A percentile compares a stretch with the other conserved stretches of the same genome.
These are phyloP conservation scores for Cistogaster globosa DNA, from an alignment of 2,888 invertebrate genomes.

Conservation along the genomic window DNA sequence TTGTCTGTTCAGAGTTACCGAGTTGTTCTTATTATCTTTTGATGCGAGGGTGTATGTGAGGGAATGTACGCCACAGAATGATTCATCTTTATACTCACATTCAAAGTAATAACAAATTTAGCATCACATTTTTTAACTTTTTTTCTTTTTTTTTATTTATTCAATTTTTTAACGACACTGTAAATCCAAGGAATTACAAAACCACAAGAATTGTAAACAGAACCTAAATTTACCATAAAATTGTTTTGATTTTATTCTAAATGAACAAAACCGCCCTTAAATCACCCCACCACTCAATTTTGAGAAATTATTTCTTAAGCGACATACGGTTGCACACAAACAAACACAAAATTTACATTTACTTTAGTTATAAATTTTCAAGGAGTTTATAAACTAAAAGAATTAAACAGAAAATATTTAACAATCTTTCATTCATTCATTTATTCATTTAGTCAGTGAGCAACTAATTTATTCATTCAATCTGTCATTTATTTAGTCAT, in stretches of 20 bases:
- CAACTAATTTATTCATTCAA: constrained; percentile 32
- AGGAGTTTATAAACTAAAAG: constrained; percentile 35
- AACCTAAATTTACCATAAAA: constrained; percentile 45
- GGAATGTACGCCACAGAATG: no score
- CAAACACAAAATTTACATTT: neutral
- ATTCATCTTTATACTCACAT: no score
- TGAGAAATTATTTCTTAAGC: neutral
- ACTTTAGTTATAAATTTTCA: neutral
- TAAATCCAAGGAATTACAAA: neutral
- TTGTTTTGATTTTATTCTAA: constrained; percentile 50
- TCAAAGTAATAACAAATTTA: no score
- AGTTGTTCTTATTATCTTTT: no score
- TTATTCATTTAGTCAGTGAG: constrained; percentile 48
- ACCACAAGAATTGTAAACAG: constrained; percentile 40
- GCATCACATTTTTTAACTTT: no score
- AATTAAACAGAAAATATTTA: constrained; percentile 55
- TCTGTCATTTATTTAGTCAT: constrained; percentile 27
- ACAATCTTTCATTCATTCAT: constrained; percentile 48
- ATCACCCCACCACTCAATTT: neutral
- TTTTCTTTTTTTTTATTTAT: no score
- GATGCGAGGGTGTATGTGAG: no score
- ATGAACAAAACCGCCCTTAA: constrained; percentile 42
- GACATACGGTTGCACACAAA: constrained; percentile 32
- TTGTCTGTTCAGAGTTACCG: no score
- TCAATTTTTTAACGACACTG: no score